Evolutionary conservation across 2,113 vertebrate species (phyloP).

Genomic region (Rhabdornis inornatus): DNA sequence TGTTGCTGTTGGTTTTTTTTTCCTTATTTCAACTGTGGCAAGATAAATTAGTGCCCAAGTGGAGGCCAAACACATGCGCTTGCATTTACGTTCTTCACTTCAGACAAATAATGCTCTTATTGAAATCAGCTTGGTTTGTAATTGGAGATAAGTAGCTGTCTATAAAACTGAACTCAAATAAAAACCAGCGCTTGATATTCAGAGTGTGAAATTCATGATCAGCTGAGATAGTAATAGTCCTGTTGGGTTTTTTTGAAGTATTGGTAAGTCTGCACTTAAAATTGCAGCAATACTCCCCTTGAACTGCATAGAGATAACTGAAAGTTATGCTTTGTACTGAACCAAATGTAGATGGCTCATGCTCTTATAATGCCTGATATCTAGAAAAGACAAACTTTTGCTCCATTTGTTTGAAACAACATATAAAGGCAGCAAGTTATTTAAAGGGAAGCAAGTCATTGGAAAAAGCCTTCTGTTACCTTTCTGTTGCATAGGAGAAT

Average conservation of each 20-base stretch:
- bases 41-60: background rate
- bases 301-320: background rate
- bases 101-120: background rate
- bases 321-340: background rate
- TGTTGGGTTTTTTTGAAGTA: background rate
- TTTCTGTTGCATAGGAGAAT: background rate
- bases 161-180: background rate
- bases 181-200: background rate
- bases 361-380: background rate
- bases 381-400: background rate
- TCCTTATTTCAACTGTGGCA: background rate
- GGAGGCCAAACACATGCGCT: background rate
- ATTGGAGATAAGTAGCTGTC: background rate
- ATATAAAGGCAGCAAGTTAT: background rate
- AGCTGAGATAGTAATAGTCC: background rate
- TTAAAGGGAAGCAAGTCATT: background rate
- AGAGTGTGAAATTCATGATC: background rate
- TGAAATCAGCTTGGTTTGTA: background rate
- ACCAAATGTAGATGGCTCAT: background rate
- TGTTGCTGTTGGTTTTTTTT: background rate
- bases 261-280: background rate
- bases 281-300: background rate
- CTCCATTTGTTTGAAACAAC: background rate
- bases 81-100: background rate
- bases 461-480: background rate